Percentiles rank a stretch among this genome's conserved stretches.
phyloP scores from a whole-genome alignment of 1,140 invertebrate genomes.

The Drosophila quadrilineata region DNA sequence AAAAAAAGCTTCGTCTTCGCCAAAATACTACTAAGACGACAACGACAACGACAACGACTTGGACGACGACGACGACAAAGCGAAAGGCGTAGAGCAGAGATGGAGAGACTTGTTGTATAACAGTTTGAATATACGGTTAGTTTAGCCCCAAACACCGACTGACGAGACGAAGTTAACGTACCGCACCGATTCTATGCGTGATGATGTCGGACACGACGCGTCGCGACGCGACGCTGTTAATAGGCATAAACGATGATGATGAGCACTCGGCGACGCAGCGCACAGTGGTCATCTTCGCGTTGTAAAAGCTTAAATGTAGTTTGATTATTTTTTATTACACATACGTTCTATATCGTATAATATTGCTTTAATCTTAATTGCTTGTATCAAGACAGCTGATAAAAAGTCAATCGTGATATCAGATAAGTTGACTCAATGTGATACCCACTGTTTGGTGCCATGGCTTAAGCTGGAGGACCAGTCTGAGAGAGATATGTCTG shows the following conservation, averaged over 20 bases:
- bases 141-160: too few relatives aligned
- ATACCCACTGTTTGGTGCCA: slow-evolving; percentile 14
- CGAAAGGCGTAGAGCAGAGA: slow-evolving; percentile 9
- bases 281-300: not conserved
- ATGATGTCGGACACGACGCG: too few relatives aligned
- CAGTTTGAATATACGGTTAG: too few relatives aligned
- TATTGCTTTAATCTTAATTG: too few relatives aligned
- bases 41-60: not conserved
- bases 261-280: slow-evolving; percentile 7
- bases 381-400: too few relatives aligned
- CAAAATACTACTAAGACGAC: slow-evolving; percentile 18
- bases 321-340: too few relatives aligned
- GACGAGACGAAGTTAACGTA: slow-evolving; percentile 7
- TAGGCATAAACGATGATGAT: slow-evolving; percentile 41
- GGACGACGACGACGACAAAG: not conserved
- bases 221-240: slow-evolving; percentile 19
- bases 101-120: slow-evolving; percentile 56
- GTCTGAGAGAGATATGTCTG: slow-evolving; percentile 7
- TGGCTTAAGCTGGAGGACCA: slow-evolving; percentile 4
- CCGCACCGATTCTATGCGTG: too few relatives aligned
- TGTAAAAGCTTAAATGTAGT: not conserved
- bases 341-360: too few relatives aligned
- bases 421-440: too few relatives aligned
- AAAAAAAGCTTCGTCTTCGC: slow-evolving; percentile 45
- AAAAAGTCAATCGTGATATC: too few relatives aligned